Base-by-base conservation (phyloP, 2,113 vertebrate genomes). In the Scomber scombrus region DNA sequence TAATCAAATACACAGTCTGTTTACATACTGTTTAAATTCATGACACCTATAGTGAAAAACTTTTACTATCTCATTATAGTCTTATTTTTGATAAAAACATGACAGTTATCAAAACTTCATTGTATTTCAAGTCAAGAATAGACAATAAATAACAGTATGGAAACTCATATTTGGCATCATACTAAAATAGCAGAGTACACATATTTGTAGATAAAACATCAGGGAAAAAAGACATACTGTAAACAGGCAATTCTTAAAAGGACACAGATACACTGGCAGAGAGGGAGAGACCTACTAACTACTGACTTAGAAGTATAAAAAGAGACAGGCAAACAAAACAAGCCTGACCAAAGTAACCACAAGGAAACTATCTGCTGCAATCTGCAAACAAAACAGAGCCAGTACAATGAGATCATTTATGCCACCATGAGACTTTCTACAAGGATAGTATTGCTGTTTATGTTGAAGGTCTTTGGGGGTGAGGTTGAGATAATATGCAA, bases 301-400 rank as follows among this genome's bases (percentile, higher is more conserved):
- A 31, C 15, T 66, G 12, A 51, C 18, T 66, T 8, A 81, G 2
- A 43, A 58, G 0, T 51, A 50, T 18, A 15, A 51, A 29, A 43
- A 58, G 9, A 21, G 13, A 21, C 62, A 78, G 60, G 43, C n/a
- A 71, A 55, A 55, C 50, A 55, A 57, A 57, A 63, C n/a, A 63
- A 18, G 15, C 29, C 4, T 23, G 9, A 62, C 3, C 11, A 13
- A 62, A 46, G 16, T 55, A 45, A 26, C 5, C n/a, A 60, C 3
- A 81, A 52, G 5, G 11, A 67, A 26, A 58, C 19, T 19, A 2
- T 45, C 11, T 51, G 12, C 3, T n/a, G 21, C 7, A 78, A 29
- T 57, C 15, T 2, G 43, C n/a, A 61, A 54, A 18, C 0, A 49
- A 54, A 77, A 66, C 3, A 45, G 16, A 54, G 3, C 61, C 29